A percentile compares a stretch with the other conserved stretches of the same genome.
phyloP scores from a whole-genome alignment of 2,888 invertebrate species.

The Hedychridium roseum region DNA sequence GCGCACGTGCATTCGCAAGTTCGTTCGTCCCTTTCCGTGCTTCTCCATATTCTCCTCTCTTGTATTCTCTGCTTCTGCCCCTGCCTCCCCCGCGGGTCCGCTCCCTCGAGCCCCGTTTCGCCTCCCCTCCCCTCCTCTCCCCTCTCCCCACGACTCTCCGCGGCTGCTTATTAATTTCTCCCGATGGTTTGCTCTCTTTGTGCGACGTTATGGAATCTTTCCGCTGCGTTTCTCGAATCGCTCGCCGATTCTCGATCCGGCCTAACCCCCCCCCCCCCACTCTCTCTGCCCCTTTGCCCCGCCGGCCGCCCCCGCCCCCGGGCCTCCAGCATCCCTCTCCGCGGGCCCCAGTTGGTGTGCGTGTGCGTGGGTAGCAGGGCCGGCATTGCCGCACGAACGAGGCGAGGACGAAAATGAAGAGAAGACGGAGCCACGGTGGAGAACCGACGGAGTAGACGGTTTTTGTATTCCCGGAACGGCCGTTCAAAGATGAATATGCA shows the following conservation, averaged over 20 bases:
- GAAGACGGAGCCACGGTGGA: slow-evolving; percentile 4
- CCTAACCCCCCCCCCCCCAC: slow-evolving; percentile 18
- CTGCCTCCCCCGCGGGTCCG: slow-evolving; percentile 16
- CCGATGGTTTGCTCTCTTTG: slow-evolving; percentile 37
- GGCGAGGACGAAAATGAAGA: slow-evolving; percentile 5
- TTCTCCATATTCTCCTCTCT: slow-evolving; percentile 24
- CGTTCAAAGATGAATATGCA: slow-evolving; percentile 47
- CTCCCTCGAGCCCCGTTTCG: slow-evolving; percentile 21
- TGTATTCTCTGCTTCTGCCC: too few relatives aligned
- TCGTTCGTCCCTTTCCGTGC: not conserved
- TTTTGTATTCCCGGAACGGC: slow-evolving; percentile 45
- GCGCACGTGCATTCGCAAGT: too few relatives aligned
- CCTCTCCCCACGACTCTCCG: slow-evolving; percentile 10
- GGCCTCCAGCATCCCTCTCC: not conserved
- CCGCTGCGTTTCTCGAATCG: slow-evolving; percentile 22
- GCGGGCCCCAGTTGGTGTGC: not conserved
- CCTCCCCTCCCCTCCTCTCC: slow-evolving; percentile 13
- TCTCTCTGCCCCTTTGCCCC: slow-evolving; percentile 45
- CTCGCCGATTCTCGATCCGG: slow-evolving; percentile 6
- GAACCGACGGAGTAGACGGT: slow-evolving; percentile 9
- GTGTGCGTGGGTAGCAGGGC: slow-evolving; percentile 2
- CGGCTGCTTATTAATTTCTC: slow-evolving; percentile 37
- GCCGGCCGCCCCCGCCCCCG: slow-evolving; percentile 29
- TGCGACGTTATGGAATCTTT: slow-evolving; percentile 37
- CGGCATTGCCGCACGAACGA: slow-evolving; percentile 17